A percentile compares a stretch with the other conserved stretches of the same genome.
Conservation (phyloP, 2,113 vertebrate species). For the Pyxicephalus adspersus region DNA sequence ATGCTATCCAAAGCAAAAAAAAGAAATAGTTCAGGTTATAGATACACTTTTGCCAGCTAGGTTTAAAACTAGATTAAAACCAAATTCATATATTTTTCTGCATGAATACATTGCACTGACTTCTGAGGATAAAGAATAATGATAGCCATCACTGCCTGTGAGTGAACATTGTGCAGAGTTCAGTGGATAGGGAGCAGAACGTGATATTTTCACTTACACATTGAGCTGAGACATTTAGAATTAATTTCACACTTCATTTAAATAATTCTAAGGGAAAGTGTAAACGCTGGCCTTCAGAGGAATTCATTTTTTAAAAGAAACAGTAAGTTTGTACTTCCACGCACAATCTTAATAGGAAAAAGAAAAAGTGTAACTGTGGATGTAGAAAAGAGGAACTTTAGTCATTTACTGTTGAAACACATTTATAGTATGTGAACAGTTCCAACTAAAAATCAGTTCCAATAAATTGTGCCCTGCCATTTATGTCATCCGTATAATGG, state of each 20-base stretch:
- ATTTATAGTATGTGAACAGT: too few species aligned
- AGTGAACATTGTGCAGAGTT: conserved; percentile 3
- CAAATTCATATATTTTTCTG: background rate
- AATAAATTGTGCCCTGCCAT: too few species aligned
- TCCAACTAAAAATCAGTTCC: too few species aligned
- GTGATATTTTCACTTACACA: conserved; percentile 36
- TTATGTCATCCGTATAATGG: too few species aligned
- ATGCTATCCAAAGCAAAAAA: too few species aligned
- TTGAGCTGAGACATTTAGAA: conserved; percentile 35
- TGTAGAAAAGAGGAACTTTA: too few species aligned
- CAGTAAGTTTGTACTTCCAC: background rate
- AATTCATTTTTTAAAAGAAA: conserved; percentile 28
- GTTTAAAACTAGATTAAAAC: too few species aligned
- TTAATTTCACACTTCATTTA: conserved; percentile 45
- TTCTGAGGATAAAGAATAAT: background rate
- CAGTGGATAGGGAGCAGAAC: conserved; percentile 5
- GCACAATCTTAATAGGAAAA: background rate
- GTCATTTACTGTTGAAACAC: too few species aligned
- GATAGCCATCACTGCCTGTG: background rate
- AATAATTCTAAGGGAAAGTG: conserved; percentile 22
- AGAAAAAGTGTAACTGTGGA: too few species aligned
- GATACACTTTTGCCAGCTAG: too few species aligned
- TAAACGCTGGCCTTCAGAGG: background rate
- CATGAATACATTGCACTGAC: background rate
- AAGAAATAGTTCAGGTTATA: too few species aligned